These are phyloP conservation scores for Bombylius discolor DNA, from an alignment of 2,888 invertebrate genomes.

Conservation along the genomic window DNA sequence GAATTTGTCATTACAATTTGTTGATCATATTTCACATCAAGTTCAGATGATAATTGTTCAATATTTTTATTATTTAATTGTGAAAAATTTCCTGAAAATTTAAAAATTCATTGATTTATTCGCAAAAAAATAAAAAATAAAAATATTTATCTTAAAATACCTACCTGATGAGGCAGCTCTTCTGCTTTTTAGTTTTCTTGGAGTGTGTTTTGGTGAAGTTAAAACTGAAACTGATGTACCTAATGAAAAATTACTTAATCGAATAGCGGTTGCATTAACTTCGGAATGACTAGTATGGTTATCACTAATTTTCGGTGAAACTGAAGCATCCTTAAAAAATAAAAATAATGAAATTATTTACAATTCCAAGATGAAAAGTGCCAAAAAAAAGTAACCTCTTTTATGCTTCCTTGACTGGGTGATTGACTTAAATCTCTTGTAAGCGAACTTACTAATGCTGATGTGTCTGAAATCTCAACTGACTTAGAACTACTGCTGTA, in stretches of 20 bases:
- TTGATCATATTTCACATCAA: not conserved
- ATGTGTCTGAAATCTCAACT: constrained; percentile 42
- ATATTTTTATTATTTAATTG: not conserved
- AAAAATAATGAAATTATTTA: not conserved
- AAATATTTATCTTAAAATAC: not conserved
- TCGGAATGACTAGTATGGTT: constrained; percentile 27
- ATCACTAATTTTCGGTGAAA: constrained; percentile 9
- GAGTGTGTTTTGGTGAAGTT: constrained; percentile 31
- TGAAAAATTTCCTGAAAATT: not conserved
- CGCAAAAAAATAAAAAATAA: too few species aligned
- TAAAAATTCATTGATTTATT: too few species aligned
- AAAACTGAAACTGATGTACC: constrained; percentile 33
- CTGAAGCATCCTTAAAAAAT: constrained; percentile 9
- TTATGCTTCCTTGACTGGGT: constrained; percentile 35
- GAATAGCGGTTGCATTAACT: constrained; percentile 32
- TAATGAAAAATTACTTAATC: constrained; percentile 31
- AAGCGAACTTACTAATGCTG: constrained; percentile 47
- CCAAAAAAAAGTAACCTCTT: constrained; percentile 12
- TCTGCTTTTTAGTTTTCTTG: constrained; percentile 19
- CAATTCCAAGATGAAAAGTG: too few species aligned
- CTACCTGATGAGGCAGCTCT: not conserved
- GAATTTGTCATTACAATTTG: constrained; percentile 15
- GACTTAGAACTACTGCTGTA: constrained; percentile 23
- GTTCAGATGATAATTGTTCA: not conserved
- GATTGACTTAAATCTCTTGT: constrained; percentile 49